Base-by-base conservation (phyloP, 2,888 invertebrate species). In the Melolontha melolontha region DNA sequence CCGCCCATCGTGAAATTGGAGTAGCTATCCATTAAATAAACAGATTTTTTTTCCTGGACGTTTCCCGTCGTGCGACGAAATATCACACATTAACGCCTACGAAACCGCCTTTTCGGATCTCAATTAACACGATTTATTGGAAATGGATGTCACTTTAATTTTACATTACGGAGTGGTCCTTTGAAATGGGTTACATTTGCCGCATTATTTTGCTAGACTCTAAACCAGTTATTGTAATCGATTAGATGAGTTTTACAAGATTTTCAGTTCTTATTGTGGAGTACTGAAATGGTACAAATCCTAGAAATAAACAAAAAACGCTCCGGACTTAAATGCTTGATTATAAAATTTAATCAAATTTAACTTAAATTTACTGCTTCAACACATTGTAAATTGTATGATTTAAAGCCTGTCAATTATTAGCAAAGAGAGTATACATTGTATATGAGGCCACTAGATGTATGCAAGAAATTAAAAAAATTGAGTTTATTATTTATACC, bases 1-100 rank as follows among this genome's bases (percentile, higher is more conserved):
- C 66, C 66, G 66, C 66, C 66, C 66, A 66, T 47, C 47, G 66
- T 57, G 66, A 66, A 66, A 66, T 57, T 66, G 66, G 66, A 66
- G 66, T 66, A 66, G 66, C 54, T 57, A 41, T 57, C 57, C 57
- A 57, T 66, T 66, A 66, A 49, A 66, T 66, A 57, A 66, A 66
- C 66, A 57, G 66, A 66, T 66, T 66, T 66, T 64, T n/a, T 66
- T 66, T 39, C n/a, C 5, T n/a, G 17, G 51, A 12, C 39, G 51
- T 44, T 59, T 59, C 59, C 59, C 59, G 34, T 44, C 59, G 47
- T 40, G 40, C 44, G 40, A 57, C 17, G 57, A 57, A 66, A 57
- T 66, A 66, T 66, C 66, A 66, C 66, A 66, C 66, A 66, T 66
- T 66, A 57, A 55, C 66, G 66, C 66, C 55, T 66, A 55, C 55